Conservation (phyloP, 2,888 invertebrate genomes). For the Drosophila peninsularis region DNA sequence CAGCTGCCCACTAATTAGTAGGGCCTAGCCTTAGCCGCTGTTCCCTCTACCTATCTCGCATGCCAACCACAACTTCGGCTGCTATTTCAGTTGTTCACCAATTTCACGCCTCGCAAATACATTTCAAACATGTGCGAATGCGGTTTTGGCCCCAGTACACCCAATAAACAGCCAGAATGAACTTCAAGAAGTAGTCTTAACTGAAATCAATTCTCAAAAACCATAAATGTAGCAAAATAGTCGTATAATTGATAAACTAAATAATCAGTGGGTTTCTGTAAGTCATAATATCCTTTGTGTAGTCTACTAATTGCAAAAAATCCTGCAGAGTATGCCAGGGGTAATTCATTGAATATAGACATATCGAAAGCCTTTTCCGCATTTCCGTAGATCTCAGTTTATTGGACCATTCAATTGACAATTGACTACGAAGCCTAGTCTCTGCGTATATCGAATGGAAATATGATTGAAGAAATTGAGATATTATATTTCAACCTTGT, state of each 20-base stretch:
- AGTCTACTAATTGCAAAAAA: no score
- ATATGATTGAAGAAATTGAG: no score
- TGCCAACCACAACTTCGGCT: not conserved
- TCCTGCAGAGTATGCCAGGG: no score
- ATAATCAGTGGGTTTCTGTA: not conserved
- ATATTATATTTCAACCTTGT: no score
- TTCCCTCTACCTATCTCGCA: not conserved
- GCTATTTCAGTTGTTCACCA: slow-evolving; percentile 36
- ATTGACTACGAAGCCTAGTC: not conserved
- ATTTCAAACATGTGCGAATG: slow-evolving; percentile 45
- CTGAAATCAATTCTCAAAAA: not conserved
- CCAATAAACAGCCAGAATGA: not conserved
- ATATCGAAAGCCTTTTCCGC: no score
- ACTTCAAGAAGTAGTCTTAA: not conserved
- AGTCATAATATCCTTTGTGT: no score
- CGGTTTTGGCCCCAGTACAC: slow-evolving; percentile 2
- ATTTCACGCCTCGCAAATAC: slow-evolving; percentile 63
- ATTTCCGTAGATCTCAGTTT: no score
- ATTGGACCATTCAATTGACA: no score
- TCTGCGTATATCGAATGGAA: not conserved
- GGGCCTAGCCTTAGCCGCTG: slow-evolving; percentile 8
- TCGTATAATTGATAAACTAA: not conserved
- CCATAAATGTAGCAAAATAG: not conserved
- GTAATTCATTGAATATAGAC: no score
- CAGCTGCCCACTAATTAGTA: slow-evolving; percentile 60